Conservation (phyloP, 2,888 invertebrate genomes). For the Clepsis dumicolana region DNA sequence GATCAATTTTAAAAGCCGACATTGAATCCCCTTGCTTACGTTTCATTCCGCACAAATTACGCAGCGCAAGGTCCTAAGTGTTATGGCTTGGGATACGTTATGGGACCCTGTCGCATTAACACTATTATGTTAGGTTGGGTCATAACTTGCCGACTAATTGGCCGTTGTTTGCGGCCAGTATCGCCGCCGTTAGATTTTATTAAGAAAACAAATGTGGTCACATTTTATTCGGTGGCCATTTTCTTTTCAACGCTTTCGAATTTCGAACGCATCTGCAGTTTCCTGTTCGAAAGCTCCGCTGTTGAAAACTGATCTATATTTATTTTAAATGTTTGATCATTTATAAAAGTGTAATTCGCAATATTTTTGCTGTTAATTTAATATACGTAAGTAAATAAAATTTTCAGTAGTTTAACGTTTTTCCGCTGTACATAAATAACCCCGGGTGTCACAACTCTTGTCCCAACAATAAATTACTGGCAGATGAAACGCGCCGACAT, state of each 20-base stretch:
- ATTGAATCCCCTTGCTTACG: slow-evolving; percentile 64
- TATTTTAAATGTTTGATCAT: no score
- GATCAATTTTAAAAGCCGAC: slow-evolving; percentile 64
- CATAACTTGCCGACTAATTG: slow-evolving; percentile 42
- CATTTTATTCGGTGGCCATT: slow-evolving; percentile 16
- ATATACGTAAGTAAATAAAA: slow-evolving; percentile 49
- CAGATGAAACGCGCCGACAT: slow-evolving; percentile 63
- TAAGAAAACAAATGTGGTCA: slow-evolving; percentile 29
- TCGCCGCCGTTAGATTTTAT: slow-evolving; percentile 39
- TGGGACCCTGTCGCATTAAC: slow-evolving; percentile 38
- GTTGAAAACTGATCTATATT: no score
- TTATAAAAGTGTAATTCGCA: no score
- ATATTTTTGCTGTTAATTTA: background rate
- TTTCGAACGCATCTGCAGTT: background rate
- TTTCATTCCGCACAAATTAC: slow-evolving; percentile 47
- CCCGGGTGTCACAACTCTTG: slow-evolving; percentile 61
- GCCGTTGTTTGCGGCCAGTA: slow-evolving; percentile 42
- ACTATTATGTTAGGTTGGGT: slow-evolving; percentile 33
- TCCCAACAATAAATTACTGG: slow-evolving; percentile 65
- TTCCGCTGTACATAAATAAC: slow-evolving; percentile 61
- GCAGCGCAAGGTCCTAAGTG: slow-evolving; percentile 33
- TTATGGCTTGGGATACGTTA: slow-evolving; percentile 37
- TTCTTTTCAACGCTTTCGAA: background rate
- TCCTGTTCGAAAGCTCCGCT: background rate
- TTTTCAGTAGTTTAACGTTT: slow-evolving; percentile 52